Conservation (phyloP, 1,140 invertebrate species). For the Drosophila pseudoobscura region DNA sequence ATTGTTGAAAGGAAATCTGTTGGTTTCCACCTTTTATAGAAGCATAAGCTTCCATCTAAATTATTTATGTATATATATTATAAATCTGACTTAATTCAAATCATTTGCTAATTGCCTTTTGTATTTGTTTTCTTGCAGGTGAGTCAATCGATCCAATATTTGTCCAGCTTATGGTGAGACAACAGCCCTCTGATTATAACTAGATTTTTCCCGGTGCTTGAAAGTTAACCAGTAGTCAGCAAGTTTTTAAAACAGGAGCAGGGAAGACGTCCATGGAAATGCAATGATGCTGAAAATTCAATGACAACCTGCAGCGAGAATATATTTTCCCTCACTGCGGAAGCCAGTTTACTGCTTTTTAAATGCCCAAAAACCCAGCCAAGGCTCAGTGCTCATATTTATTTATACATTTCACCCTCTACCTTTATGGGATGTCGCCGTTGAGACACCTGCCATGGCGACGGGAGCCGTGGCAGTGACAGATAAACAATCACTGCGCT, state of each 20-base stretch:
- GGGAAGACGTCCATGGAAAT: constrained; percentile 27
- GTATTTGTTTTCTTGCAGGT: constrained; percentile 52
- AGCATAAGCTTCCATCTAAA: neutral
- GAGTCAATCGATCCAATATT: constrained; percentile 23
- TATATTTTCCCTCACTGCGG: neutral
- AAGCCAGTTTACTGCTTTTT: constrained; percentile 3
- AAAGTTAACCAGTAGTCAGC: too few relatives aligned
- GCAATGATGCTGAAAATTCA: constrained; percentile 29
- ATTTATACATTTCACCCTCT: constrained; percentile 50
- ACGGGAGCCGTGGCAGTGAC: constrained; percentile 16
- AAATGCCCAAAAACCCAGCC: constrained; percentile 2
- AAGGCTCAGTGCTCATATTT: constrained; percentile 35
- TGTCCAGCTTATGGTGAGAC: neutral
- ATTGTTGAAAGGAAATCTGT: neutral
- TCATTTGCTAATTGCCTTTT: constrained; percentile 37
- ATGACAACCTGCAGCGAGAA: constrained; percentile 31
- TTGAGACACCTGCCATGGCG: constrained; percentile 27
- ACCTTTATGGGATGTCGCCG: neutral
- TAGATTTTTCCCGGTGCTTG: too few relatives aligned
- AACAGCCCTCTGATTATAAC: neutral
- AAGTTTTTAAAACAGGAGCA: too few relatives aligned
- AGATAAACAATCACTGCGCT: constrained; percentile 36
- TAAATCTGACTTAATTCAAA: neutral
- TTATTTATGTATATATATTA: constrained; percentile 1
- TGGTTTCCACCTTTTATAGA: neutral